Percentiles rank a stretch among this genome's conserved stretches.
phyloP scores from a whole-genome alignment of 2,797 vertebrate genomes.

The Jordanella pulchra region DNA sequence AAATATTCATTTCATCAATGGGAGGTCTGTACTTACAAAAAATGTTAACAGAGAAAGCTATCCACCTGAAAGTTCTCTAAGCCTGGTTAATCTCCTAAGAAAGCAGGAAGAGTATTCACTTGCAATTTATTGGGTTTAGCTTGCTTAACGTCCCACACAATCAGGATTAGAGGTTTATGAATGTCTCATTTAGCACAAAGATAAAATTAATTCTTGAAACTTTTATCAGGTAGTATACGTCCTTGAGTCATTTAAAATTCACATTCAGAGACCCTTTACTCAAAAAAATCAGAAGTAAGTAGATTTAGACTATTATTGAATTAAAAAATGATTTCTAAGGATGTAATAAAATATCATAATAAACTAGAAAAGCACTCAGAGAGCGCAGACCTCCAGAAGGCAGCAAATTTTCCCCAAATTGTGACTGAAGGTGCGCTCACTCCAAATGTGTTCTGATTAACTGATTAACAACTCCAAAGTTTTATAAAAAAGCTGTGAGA shows the following conservation, averaged over 20 bases:
- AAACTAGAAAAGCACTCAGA: too few relatives aligned
- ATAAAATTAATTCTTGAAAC: neutral
- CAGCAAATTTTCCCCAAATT: too few relatives aligned
- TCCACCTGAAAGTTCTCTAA: conserved; percentile 31
- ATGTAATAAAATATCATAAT: neutral
- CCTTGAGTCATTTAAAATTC: neutral
- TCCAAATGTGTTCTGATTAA: too few relatives aligned
- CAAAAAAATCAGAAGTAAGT: neutral
- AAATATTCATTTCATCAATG: conserved; percentile 42
- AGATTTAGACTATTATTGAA: neutral
- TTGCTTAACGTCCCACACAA: neutral
- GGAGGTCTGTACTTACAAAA: conserved; percentile 33
- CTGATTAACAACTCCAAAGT: too few relatives aligned
- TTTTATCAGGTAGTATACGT: too few relatives aligned
- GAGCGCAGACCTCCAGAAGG: too few relatives aligned
- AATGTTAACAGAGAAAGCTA: conserved; percentile 44
- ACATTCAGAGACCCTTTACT: neutral
- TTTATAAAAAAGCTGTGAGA: too few relatives aligned
- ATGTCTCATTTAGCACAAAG: neutral
- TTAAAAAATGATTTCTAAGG: neutral
- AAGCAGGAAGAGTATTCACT: neutral
- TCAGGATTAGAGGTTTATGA: neutral
- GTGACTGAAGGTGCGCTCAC: too few relatives aligned
- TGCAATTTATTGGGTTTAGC: neutral
- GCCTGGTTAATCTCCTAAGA: conserved; percentile 19